Evolutionary conservation across 2,888 invertebrate genomes (phyloP).

Genomic region (Phyllotreta striolata): DNA sequence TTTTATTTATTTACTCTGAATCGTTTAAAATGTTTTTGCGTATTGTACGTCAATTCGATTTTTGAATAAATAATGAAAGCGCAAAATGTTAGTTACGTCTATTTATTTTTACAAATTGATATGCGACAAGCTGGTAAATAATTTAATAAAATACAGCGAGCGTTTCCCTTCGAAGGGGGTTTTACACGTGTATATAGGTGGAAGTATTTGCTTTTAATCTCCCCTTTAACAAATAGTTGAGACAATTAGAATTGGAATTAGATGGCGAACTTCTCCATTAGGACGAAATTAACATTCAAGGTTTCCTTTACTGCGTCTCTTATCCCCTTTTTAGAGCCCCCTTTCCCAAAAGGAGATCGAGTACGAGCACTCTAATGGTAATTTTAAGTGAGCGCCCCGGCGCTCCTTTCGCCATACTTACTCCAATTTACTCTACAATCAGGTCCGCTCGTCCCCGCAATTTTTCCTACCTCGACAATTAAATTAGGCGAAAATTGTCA

Average conservation of each 20-base stretch:
- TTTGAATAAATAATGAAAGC: too few relatives aligned
- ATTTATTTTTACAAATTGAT: too few relatives aligned
- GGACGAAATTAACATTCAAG: slow-evolving; percentile 27
- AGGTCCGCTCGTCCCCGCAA: too few relatives aligned
- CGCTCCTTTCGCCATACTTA: too few relatives aligned
- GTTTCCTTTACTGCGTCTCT: slow-evolving; percentile 18
- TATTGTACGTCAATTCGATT: too few relatives aligned
- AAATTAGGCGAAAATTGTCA: too few relatives aligned
- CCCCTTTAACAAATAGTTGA: slow-evolving; percentile 15
- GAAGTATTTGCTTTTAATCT: slow-evolving; percentile 13
- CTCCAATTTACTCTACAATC: too few relatives aligned
- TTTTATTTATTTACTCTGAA: too few relatives aligned
- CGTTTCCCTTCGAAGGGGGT: neutral
- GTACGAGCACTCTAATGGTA: slow-evolving; percentile 23
- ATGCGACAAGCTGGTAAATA: too few relatives aligned
- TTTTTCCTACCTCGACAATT: too few relatives aligned
- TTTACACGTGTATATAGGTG: neutral
- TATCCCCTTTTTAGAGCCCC: neutral
- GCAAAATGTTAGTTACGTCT: too few relatives aligned
- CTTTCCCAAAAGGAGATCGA: slow-evolving; percentile 10
- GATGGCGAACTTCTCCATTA: slow-evolving; percentile 20
- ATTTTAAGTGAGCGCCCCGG: slow-evolving; percentile 30
- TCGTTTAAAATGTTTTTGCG: too few relatives aligned
- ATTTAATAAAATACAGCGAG: neutral
- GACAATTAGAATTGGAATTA: slow-evolving; percentile 21